Evolutionary conservation across 2,888 invertebrate species (phyloP).

Genomic region (Yponomeuta cagnagella): DNA sequence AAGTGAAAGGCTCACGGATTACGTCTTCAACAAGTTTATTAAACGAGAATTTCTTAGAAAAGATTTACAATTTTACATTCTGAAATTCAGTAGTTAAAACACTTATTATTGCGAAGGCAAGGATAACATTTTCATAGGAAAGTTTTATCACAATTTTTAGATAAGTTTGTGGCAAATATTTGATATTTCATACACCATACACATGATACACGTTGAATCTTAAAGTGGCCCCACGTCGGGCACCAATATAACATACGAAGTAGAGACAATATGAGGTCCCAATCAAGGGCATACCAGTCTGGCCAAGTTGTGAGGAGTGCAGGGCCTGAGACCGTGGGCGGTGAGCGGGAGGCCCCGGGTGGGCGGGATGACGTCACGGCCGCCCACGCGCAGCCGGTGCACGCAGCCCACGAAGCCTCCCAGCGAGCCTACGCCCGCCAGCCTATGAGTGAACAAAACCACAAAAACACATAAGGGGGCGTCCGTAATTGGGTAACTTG

Average conservation of each 20-base stretch:
- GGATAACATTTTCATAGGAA: background rate
- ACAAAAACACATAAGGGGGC: background rate
- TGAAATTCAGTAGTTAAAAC: background rate
- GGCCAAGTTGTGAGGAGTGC: conserved; percentile 62
- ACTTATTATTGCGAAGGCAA: background rate
- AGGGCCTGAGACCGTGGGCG: conserved; percentile 52
- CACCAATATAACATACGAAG: background rate
- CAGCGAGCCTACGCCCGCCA: conserved; percentile 83
- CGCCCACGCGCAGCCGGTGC: conserved; percentile 81
- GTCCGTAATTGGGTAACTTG: background rate
- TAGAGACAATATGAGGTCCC: background rate
- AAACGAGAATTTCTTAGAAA: conserved; percentile 7
- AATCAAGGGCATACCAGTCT: conserved; percentile 52
- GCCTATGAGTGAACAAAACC: conserved; percentile 58
- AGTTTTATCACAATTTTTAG: conserved; percentile 5
- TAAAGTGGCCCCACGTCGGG: background rate
- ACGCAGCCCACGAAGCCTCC: conserved; percentile 91
- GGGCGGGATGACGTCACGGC: conserved; percentile 73
- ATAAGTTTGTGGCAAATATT: background rate
- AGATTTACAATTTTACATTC: background rate
- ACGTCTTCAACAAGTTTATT: conserved; percentile 7
- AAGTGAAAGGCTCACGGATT: conserved; percentile 8
- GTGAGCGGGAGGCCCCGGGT: conserved; percentile 67
- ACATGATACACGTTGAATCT: background rate
- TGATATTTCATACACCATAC: background rate